Evolutionary conservation across 2,797 vertebrate species (phyloP).

Genomic region (Sylvia borin): DNA sequence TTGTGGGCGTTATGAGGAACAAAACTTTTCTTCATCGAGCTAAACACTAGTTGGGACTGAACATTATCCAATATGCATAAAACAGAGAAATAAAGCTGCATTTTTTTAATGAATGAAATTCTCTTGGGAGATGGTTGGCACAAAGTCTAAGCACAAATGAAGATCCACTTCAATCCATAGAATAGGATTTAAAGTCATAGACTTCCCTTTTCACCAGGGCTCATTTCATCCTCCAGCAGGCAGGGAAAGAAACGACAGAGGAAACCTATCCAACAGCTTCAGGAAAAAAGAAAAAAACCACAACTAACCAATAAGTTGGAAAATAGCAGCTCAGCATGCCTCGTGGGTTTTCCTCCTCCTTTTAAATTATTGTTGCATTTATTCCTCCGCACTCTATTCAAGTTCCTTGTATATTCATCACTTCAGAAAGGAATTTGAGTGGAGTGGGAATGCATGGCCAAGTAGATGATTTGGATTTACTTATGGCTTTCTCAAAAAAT

Average conservation of each 20-base stretch:
- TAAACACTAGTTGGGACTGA: background rate
- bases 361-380: conserved; percentile 34
- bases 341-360: conserved; percentile 11
- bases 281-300: background rate
- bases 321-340: conserved; percentile 32
- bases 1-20: background rate
- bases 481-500: conserved; percentile 24
- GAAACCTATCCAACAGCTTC: background rate
- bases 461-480: conserved; percentile 3
- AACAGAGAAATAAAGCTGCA: background rate
- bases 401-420: conserved; percentile 12
- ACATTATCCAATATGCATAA: background rate
- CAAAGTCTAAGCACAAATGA: background rate
- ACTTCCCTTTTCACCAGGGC: background rate
- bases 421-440: conserved; percentile 39
- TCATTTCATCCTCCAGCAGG: background rate
- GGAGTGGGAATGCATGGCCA: conserved; percentile 13
- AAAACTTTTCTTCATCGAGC: background rate
- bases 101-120: background rate
- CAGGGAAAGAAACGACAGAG: background rate
- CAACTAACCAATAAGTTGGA: background rate
- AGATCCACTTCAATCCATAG: background rate
- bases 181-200: background rate
- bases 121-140: background rate
- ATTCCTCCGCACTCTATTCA: conserved; percentile 31